A percentile compares a stretch with the other conserved stretches of the same genome.
Evolutionary conservation across 1,140 invertebrate genomes (phyloP).

Genomic region (Drosophila sp.): DNA sequence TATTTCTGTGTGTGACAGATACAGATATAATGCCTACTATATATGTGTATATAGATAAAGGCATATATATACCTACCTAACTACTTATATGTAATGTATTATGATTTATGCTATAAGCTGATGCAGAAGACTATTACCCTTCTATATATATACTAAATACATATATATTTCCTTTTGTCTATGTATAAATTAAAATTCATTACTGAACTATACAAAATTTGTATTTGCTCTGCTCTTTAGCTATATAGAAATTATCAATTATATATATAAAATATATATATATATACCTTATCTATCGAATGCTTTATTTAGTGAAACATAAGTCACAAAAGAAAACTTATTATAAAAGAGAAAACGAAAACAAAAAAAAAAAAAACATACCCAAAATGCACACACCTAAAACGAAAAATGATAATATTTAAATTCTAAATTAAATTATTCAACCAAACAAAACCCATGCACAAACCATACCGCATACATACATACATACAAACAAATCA

Average conservation of each 20-base stretch:
- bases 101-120: conserved; percentile 79
- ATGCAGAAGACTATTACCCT: conserved; percentile 6
- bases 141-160: conserved; percentile 17
- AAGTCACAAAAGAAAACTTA: conserved; percentile 45
- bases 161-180: conserved; percentile 29
- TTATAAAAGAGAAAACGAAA: conserved; percentile 18
- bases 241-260: conserved; percentile 50
- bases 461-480: conserved; percentile 21
- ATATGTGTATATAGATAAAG: conserved; percentile 36
- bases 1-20: conserved; percentile 35
- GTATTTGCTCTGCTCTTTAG: conserved; percentile 63
- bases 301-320: conserved; percentile 74
- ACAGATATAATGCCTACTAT: conserved; percentile 26
- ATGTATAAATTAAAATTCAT: conserved; percentile 76
- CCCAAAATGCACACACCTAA: conserved; percentile 32
- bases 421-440: conserved; percentile 81
- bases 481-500: conserved; percentile 37
- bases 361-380: conserved; percentile 19
- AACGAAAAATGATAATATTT: conserved; percentile 57
- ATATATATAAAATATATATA: conserved; percentile 56
- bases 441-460: conserved; percentile 70
- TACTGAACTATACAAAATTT: conserved; percentile 38
- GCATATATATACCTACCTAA: conserved; percentile 26
- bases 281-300: conserved; percentile 67
- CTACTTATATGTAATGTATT: conserved; percentile 68